phyloP scores from a whole-genome alignment of 2,797 vertebrate genomes.

The Macrochelys suwanniensis region DNA sequence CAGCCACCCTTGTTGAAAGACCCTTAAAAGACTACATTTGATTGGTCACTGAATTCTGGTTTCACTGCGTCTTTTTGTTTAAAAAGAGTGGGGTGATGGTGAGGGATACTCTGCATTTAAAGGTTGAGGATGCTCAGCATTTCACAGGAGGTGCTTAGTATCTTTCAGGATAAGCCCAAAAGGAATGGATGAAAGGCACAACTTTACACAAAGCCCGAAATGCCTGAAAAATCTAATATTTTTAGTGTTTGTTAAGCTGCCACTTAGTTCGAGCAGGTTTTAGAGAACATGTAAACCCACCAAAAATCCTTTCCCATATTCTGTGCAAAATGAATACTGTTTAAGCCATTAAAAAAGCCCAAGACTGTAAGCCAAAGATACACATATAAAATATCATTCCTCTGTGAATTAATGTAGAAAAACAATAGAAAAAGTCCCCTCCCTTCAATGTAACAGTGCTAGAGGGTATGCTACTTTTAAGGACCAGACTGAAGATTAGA shows the following conservation, averaged over 20 bases:
- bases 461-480: fast-evolving
- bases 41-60: neutral
- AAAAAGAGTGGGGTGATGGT: neutral
- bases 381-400: neutral
- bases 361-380: neutral
- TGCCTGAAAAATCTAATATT: neutral
- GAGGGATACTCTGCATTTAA: neutral
- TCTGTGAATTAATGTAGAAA: neutral
- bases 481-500: constrained; percentile 43
- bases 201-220: neutral
- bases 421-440: neutral
- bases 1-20: neutral
- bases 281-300: neutral
- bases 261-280: neutral
- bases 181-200: neutral
- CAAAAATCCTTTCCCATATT: neutral
- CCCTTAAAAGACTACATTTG: neutral
- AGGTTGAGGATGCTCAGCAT: fast-evolving
- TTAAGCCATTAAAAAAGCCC: neutral
- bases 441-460: neutral
- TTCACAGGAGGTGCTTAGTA: neutral
- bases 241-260: constrained; percentile 6
- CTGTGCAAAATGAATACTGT: neutral
- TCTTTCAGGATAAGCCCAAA: neutral
- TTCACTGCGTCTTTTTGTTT: neutral